Evolutionary conservation across 2,888 invertebrate species (phyloP), one percentile per base, ranked within the genome.

Genomic region (Bugulina stolonifera): DNA sequence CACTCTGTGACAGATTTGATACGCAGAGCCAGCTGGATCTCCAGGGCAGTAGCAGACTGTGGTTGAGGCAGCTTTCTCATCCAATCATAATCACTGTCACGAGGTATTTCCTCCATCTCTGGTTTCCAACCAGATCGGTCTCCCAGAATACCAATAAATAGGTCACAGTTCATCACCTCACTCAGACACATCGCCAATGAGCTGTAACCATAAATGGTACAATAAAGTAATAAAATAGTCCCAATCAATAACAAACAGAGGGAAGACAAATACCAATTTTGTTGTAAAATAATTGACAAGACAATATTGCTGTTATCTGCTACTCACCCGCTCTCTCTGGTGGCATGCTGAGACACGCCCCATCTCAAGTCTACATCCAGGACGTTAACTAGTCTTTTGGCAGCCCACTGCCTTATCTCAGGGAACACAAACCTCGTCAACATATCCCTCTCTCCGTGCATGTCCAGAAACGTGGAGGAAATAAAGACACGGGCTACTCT

Each of bases 381-480:
- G 2, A 86, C 76, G 72, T 83, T 79, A 73, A 83, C 77, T 73
- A 81, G 81, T 69, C 82, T 79, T 69, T 80, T 79, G 74, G 77
- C 75, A 2, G 83, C 82, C 71, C 82, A 77, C 35, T 80, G 79
- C 69, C 83, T 79, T 73, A 86, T 77, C 76, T 85, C 84, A 3
- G 86, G 86, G 77, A 86, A 84, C 43, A 87, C 82, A 77, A 80
- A 84, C 1, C 84, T 77, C 18, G 83, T 82, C 70, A 86, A 77
- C 25, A 86, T 76, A 75, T 86, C 85, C 71, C 86, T 79, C 76
- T 86, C 86, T 2, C 84, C 84, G 75, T 86, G 85, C 86, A 87
- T 86, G 78, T 87, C 86, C 5, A 80, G 79, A 77, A 86, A 86
- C 1, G 86, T 86, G 1, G 86, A 86, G 0, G 86, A 86, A 57